Conservation (phyloP, 2,113 vertebrate genomes). For the Riparia riparia region DNA sequence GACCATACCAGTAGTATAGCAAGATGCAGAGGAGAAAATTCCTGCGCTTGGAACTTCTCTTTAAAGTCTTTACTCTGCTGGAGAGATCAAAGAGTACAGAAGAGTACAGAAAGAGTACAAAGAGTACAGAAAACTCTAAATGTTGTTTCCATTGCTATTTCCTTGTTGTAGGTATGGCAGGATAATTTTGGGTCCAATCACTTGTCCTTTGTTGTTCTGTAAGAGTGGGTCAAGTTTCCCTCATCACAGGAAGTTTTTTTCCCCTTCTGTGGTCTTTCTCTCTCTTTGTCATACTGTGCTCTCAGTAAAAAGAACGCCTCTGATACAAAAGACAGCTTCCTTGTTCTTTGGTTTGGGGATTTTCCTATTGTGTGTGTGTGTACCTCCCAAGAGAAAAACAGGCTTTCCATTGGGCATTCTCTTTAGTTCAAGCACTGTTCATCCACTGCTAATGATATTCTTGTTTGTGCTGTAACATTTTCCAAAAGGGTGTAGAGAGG, state of each 20-base stretch:
- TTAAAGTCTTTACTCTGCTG: neutral
- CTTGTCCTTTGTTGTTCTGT: neutral
- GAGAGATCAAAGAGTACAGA: neutral
- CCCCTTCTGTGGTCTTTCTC: neutral
- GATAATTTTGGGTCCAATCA: neutral
- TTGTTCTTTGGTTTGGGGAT: neutral
- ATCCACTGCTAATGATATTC: neutral
- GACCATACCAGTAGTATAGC: rapidly evolving
- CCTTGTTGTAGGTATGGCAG: rapidly evolving
- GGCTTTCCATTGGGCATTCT: neutral
- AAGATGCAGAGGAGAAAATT: neutral
- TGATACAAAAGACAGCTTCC: neutral
- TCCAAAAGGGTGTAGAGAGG: neutral
- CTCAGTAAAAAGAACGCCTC: neutral
- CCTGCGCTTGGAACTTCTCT: neutral
- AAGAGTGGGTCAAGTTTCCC: neutral
- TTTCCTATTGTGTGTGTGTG: neutral
- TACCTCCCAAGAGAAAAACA: neutral
- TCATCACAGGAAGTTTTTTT: neutral
- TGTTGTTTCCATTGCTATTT: neutral
- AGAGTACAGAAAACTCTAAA: neutral
- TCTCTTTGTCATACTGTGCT: neutral
- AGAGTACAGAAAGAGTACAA: too few species aligned
- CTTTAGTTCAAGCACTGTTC: neutral
- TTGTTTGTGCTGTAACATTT: neutral